Percentiles rank a stretch among this genome's conserved stretches.
These are phyloP conservation scores for Drosophila prolongata DNA, from an alignment of 2,888 invertebrate species.

Conservation along the genomic window DNA sequence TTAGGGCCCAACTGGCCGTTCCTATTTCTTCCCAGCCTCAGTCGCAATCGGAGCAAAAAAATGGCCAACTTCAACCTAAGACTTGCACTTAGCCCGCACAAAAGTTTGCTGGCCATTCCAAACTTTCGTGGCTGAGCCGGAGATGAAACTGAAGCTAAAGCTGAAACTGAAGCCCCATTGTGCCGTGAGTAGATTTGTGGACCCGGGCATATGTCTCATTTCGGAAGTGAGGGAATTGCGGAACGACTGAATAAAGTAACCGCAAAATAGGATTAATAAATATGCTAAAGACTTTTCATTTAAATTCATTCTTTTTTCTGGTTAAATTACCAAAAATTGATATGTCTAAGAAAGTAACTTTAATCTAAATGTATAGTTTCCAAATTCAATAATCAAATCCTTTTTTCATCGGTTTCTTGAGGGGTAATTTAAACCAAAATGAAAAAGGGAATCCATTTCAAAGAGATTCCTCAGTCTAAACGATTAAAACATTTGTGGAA, in stretches of 20 bases:
- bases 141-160: slow-evolving; percentile 47
- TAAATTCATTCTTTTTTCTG: neutral
- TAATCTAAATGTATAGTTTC: no score
- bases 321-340: no score
- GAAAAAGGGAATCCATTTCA: no score
- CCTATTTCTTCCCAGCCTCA: slow-evolving; percentile 38
- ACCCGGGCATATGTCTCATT: slow-evolving; percentile 53
- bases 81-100: slow-evolving; percentile 66
- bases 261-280: slow-evolving; percentile 45
- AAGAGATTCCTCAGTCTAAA: no score
- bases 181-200: slow-evolving; percentile 66
- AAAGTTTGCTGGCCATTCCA: slow-evolving; percentile 53
- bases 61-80: slow-evolving; percentile 60
- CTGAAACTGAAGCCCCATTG: slow-evolving; percentile 22
- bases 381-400: no score
- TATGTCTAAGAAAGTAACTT: no score
- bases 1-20: slow-evolving; percentile 28
- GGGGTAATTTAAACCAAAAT: no score
- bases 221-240: neutral
- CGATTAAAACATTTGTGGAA: no score
- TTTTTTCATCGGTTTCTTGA: no score
- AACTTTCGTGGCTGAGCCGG: slow-evolving; percentile 55
- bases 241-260: slow-evolving; percentile 19
- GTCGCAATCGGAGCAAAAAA: slow-evolving; percentile 49
- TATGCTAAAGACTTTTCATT: slow-evolving; percentile 9